Evolutionary conservation across 2,113 vertebrate species (phyloP).

Genomic region (Nansenia antarctica): DNA sequence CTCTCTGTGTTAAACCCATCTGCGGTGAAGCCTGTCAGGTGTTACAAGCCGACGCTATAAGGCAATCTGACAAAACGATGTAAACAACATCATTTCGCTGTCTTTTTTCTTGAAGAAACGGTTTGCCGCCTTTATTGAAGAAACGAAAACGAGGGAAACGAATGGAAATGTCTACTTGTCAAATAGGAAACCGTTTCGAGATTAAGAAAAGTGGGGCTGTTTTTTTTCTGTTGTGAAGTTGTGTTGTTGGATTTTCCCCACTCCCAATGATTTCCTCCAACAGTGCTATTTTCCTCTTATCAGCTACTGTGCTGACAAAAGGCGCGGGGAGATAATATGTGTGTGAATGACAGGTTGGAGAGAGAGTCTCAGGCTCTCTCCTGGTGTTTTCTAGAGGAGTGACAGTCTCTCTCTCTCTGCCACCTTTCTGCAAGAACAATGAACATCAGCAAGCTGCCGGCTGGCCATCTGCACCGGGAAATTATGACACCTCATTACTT

Average conservation of each 20-base stretch:
- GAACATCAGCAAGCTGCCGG: conserved; percentile 30
- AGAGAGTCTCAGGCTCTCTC: background rate
- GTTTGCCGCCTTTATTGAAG: background rate
- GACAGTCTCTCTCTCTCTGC: conserved; percentile 26
- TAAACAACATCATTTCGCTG: no score
- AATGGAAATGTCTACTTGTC: background rate
- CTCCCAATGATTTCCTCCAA: conserved; percentile 30
- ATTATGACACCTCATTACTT: conserved; percentile 46
- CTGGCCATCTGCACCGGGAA: conserved; percentile 41
- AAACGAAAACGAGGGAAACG: no score
- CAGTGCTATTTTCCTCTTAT: background rate
- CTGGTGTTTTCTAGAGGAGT: conserved; percentile 30
- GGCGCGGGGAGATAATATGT: conserved; percentile 16
- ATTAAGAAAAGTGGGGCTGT: conserved; percentile 13
- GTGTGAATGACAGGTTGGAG: conserved; percentile 21
- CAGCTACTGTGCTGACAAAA: background rate
- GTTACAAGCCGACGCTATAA: background rate
- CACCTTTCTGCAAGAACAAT: conserved; percentile 28
- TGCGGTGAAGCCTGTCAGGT: background rate
- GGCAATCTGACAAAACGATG: background rate
- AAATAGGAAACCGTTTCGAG: conserved; percentile 3
- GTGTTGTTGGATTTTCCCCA: conserved; percentile 16
- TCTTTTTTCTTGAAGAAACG: no score
- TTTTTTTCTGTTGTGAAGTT: background rate
- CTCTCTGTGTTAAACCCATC: background rate